Conservation (phyloP, 2,888 invertebrate species). For the Morinoia aosen region DNA sequence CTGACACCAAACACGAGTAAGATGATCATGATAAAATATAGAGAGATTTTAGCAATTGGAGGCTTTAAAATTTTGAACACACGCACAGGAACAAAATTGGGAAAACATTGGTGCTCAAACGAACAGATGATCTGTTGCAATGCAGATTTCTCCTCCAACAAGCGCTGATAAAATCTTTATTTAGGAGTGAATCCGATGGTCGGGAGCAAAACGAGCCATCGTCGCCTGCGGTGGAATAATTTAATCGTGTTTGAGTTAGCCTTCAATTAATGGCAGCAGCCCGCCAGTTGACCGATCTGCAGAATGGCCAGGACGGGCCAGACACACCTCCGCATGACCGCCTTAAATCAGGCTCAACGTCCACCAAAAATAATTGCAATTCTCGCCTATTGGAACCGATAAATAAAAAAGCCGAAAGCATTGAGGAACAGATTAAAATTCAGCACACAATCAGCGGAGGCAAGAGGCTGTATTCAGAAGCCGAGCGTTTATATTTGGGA, state of each 20-base stretch:
- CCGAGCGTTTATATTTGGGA: background rate
- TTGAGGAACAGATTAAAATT: slow-evolving; percentile 36
- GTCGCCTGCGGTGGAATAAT: slow-evolving; percentile 15
- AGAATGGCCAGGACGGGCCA: background rate
- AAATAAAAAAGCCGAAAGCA: slow-evolving; percentile 38
- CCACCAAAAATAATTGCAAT: slow-evolving; percentile 49
- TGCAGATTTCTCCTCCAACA: slow-evolving; percentile 13
- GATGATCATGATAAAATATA: slow-evolving; percentile 3
- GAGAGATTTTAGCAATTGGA: background rate
- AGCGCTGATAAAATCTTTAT: slow-evolving; percentile 16
- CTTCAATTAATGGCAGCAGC: slow-evolving; percentile 30
- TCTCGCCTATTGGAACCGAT: slow-evolving; percentile 49
- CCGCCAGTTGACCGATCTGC: background rate
- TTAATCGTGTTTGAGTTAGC: slow-evolving; percentile 33
- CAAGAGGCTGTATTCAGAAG: slow-evolving; percentile 32
- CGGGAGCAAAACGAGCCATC: background rate
- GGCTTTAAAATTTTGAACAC: slow-evolving; percentile 4
- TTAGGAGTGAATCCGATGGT: background rate
- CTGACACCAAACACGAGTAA: slow-evolving; percentile 9
- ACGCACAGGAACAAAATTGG: background rate
- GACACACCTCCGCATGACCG: background rate
- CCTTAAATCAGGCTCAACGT: slow-evolving; percentile 50
- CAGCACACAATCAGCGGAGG: slow-evolving; percentile 37
- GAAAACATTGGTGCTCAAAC: background rate
- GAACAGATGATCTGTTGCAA: slow-evolving; percentile 9